These are phyloP conservation scores for Norana najaformis DNA, from an alignment of 2,888 invertebrate genomes.

Conservation along the genomic window DNA sequence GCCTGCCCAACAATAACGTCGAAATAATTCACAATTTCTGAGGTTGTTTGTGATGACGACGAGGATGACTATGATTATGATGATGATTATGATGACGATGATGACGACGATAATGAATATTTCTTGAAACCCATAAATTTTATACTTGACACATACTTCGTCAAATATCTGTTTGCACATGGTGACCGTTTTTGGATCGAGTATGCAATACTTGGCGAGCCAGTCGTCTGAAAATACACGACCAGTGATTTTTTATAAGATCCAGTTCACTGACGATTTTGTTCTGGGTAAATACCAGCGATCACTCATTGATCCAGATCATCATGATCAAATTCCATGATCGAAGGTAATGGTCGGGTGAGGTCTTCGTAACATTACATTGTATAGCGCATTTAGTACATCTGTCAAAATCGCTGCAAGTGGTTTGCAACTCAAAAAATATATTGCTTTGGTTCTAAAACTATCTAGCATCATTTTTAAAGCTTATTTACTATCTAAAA, in stretches of 20 bases:
- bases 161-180: background rate
- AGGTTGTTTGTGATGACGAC: too few species aligned
- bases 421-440: background rate
- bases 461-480: background rate
- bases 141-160: background rate
- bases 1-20: too few species aligned
- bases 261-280: background rate
- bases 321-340: background rate
- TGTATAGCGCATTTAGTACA: background rate
- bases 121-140: too few species aligned
- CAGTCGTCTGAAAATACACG: constrained; percentile 51
- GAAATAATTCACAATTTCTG: too few species aligned
- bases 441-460: background rate
- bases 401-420: background rate
- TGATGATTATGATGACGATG: background rate
- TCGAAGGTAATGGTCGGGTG: background rate
- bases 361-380: too few species aligned
- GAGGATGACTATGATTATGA: too few species aligned
- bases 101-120: background rate
- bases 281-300: too few species aligned
- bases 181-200: constrained; percentile 44
- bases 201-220: constrained; percentile 57
- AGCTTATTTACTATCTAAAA: background rate
- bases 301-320: too few species aligned
- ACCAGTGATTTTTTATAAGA: background rate